Evolutionary conservation across 2,888 invertebrate genomes (phyloP), one percentile per base, ranked within the genome.

Genomic region (Lasioglossum zephyrum): DNA sequence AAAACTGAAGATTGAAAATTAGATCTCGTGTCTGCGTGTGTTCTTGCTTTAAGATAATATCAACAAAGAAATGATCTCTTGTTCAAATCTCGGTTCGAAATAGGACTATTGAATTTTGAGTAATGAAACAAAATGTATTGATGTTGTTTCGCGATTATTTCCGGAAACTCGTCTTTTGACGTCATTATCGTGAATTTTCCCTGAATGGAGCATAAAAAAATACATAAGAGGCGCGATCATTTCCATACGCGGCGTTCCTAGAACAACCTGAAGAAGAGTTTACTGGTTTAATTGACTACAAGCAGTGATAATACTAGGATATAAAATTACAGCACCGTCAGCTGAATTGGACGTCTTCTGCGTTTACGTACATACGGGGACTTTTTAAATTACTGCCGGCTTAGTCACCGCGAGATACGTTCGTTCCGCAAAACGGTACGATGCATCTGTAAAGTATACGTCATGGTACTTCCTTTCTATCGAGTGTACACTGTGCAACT

Each of bases 381-480:
- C 87, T 89, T 89, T 84, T 72, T 84, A 57, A 36, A 49, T 70
- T 77, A 18, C 63, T 70, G 39, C 63, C 26, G 74, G 77, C 77
- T 76, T 83, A 84, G 72, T 84, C 72, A 82, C 74, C 53, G 36
- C 9, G 4, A 6, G 16, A 44, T 18, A 39, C 13, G 41, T 49
- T 78, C 39, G 69, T 70, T n/a, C 70, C 70, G 41, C 70, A 70
- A 47, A 53, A 18, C 69, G 63, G 18, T 66, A 53, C 9, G 39
- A 79, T 76, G 73, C 70, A 39, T 63, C 70, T 53, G 53, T 47
- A 49, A 31, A 26, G n/a, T 22, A 13, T 49, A 66, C 22, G 22
- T 63, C 63, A 66, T 18, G 26, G 31, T 18, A 16, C 49, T 31
- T 70, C 53, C 31, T 8, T 70, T 18, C 60, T 16, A 47, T 0